These are phyloP conservation scores for Apomyelois bistriatella DNA, from an alignment of 2,888 invertebrate species.

Conservation along the genomic window DNA sequence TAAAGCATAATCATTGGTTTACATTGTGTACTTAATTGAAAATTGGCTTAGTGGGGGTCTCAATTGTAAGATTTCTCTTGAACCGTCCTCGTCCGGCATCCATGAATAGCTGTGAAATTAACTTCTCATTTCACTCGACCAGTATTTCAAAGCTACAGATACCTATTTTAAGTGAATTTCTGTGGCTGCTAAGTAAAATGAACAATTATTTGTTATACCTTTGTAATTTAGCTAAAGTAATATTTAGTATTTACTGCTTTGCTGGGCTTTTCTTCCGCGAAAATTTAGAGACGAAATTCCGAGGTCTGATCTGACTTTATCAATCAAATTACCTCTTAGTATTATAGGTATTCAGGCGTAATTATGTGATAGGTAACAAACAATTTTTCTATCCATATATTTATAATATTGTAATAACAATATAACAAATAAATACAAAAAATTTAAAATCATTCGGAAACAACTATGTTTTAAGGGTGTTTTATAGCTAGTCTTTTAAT, in stretches of 20 bases:
- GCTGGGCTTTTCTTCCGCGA: no score
- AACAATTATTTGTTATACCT: not conserved
- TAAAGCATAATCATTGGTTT: not conserved
- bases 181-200: not conserved
- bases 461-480: no score
- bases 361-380: no score
- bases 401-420: no score
- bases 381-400: no score
- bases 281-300: no score
- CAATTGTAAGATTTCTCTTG: not conserved
- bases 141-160: not conserved
- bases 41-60: not conserved
- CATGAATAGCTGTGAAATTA: not conserved
- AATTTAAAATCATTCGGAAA: no score
- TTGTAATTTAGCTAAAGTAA: not conserved
- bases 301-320: no score
- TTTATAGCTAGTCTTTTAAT: no score
- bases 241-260: not conserved
- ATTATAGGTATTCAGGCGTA: no score
- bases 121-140: not conserved
- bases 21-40: not conserved
- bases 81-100: not conserved
- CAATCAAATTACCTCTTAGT: no score
- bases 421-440: no score
- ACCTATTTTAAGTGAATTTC: not conserved